A percentile compares a stretch with the other conserved stretches of the same genome.
These are phyloP conservation scores for Drosophila austrosaltans DNA, from an alignment of 2,888 invertebrate genomes.

Conservation along the genomic window DNA sequence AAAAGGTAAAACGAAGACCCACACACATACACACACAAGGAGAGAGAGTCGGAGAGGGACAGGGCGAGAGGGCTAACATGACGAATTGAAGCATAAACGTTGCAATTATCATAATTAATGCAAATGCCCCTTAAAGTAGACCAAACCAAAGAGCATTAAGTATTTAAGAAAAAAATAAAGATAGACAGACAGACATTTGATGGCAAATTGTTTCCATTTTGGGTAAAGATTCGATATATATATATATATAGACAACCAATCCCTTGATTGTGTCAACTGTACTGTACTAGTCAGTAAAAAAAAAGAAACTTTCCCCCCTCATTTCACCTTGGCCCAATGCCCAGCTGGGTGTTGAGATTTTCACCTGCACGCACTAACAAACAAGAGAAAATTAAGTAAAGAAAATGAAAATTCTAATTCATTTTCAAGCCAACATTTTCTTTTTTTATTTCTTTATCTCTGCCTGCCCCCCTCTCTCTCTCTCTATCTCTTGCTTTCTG, in stretches of 20 bases:
- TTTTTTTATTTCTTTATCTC: background rate
- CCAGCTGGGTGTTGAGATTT: slow-evolving; percentile 23
- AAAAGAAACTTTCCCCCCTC: slow-evolving; percentile 32
- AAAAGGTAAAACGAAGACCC: slow-evolving; percentile 36
- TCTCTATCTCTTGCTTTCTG: too few relatives aligned
- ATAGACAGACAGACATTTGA: slow-evolving; percentile 36
- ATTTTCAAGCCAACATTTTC: slow-evolving; percentile 2
- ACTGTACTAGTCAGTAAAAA: background rate
- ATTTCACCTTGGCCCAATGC: slow-evolving; percentile 48
- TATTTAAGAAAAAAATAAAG: slow-evolving; percentile 8
- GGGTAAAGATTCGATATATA: slow-evolving; percentile 45
- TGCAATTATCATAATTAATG: slow-evolving; percentile 77
- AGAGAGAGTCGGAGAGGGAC: background rate
- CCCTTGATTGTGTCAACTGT: background rate
- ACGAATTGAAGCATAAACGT: slow-evolving; percentile 62
- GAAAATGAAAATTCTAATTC: slow-evolving; percentile 12
- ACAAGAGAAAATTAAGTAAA: background rate
- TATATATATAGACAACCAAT: background rate
- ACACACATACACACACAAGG: background rate
- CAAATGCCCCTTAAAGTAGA: slow-evolving; percentile 58
- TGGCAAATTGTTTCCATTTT: slow-evolving; percentile 37
- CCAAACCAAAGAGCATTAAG: slow-evolving; percentile 39
- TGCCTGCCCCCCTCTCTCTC: background rate
- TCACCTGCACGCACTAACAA: slow-evolving; percentile 15
- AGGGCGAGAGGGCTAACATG: slow-evolving; percentile 24